Evolutionary conservation across 1,140 invertebrate species (phyloP).

Genomic region (Lepidurus packardi): DNA sequence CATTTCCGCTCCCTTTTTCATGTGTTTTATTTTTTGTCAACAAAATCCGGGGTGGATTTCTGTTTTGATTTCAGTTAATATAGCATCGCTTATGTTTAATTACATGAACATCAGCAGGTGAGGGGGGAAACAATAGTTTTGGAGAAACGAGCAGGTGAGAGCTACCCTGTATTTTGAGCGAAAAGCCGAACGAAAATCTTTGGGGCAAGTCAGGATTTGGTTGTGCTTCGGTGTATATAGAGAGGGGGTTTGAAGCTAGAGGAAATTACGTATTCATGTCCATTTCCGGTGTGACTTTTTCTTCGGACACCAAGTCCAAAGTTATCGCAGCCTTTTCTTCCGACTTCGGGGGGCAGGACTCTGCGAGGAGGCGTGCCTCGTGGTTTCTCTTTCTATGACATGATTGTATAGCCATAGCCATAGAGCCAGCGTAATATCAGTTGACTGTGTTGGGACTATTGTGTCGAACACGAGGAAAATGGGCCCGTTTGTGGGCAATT

Average conservation of each 20-base stretch:
- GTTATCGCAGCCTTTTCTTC: constrained; percentile 11
- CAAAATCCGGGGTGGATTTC: too few species aligned
- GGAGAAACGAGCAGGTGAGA: too few species aligned
- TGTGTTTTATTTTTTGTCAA: not conserved
- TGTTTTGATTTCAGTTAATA: too few species aligned
- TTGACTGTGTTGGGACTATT: constrained; percentile 1
- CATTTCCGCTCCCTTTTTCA: not conserved
- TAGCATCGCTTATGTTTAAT: too few species aligned
- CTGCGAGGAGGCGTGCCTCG: not conserved
- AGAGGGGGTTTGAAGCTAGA: not conserved
- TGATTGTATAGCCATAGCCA: not conserved
- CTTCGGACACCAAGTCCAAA: not conserved
- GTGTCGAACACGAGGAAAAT: constrained; percentile 5
- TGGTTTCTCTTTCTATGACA: not conserved
- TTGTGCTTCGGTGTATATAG: too few species aligned
- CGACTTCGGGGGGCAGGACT: not conserved
- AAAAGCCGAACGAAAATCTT: too few species aligned
- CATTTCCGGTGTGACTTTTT: not conserved
- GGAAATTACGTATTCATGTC: not conserved
- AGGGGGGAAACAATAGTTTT: too few species aligned
- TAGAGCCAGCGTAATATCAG: not conserved
- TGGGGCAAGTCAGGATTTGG: too few species aligned
- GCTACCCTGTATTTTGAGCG: too few species aligned
- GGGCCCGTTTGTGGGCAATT: constrained; percentile 20
- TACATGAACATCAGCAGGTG: too few species aligned